Percentiles rank a stretch among this genome's conserved stretches.
These are phyloP conservation scores for Jaculus jaculus DNA, from an alignment of 2,113 vertebrate species.

Conservation along the genomic window DNA sequence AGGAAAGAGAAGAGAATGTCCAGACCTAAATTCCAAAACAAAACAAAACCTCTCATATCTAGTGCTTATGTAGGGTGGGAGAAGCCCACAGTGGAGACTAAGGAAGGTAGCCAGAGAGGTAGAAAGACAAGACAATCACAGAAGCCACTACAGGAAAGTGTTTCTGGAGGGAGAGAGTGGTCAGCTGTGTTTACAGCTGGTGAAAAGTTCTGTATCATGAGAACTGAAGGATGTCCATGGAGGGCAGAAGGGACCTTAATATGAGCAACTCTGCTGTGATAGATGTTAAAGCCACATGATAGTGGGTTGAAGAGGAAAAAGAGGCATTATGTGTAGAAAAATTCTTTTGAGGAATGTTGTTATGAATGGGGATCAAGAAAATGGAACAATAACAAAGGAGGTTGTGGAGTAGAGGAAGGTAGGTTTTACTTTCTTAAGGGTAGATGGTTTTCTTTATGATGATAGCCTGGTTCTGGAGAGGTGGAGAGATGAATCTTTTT, in stretches of 20 bases:
- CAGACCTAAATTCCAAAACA: not conserved
- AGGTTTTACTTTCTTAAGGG: slow-evolving; percentile 23
- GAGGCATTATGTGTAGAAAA: not conserved
- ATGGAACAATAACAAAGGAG: not conserved
- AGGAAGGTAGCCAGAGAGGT: not conserved
- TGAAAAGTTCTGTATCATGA: not conserved
- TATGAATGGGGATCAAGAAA: not conserved
- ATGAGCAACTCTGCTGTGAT: not conserved
- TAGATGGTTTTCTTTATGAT: not conserved
- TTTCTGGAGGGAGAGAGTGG: not conserved
- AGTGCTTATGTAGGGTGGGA: not conserved
- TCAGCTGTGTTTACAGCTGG: not conserved
- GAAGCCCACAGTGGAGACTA: not conserved
- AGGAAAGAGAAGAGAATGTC: not conserved
- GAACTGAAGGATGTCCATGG: not conserved
- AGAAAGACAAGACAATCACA: not conserved
- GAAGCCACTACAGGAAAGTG: not conserved
- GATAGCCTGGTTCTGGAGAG: not conserved
- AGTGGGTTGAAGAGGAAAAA: not conserved
- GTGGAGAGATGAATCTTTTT: not conserved
- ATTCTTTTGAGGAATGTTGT: not conserved
- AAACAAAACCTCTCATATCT: not conserved
- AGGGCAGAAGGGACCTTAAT: not conserved
- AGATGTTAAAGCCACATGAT: not conserved
- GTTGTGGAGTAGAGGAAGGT: not conserved